A percentile compares a stretch with the other conserved stretches of the same genome.
Evolutionary conservation across 1,140 invertebrate genomes (phyloP).

Genomic region (Zaprionus kolodkinae): DNA sequence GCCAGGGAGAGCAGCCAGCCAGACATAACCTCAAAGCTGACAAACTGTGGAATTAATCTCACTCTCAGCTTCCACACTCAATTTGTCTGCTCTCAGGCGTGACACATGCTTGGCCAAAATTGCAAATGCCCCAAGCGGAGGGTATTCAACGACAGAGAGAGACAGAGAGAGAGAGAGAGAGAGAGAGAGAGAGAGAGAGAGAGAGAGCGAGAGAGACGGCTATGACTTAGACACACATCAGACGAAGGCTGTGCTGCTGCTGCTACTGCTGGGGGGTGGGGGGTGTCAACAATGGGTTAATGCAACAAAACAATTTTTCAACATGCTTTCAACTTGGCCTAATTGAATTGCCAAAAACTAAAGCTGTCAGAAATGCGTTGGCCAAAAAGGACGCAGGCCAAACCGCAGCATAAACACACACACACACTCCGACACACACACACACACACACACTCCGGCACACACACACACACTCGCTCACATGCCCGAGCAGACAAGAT

Average conservation of each 20-base stretch:
- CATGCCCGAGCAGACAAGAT: slow-evolving; percentile 42
- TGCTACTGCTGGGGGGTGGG: no score
- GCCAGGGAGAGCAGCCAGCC: not conserved
- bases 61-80: slow-evolving; percentile 7
- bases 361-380: slow-evolving; percentile 62
- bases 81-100: slow-evolving; percentile 10
- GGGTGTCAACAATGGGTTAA: slow-evolving; percentile 53
- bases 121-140: slow-evolving; percentile 10
- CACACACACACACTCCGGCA: slow-evolving; percentile 4
- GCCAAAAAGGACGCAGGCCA: slow-evolving; percentile 28
- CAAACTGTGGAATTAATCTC: slow-evolving; percentile 11
- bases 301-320: slow-evolving; percentile 63
- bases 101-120: slow-evolving; percentile 2
- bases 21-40: slow-evolving; percentile 12
- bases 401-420: slow-evolving; percentile 26
- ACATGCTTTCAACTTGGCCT: slow-evolving; percentile 61
- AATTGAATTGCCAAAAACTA: slow-evolving; percentile 70
- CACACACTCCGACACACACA: slow-evolving; percentile 5
- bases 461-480: slow-evolving; percentile 7
- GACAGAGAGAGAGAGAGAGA: not conserved
- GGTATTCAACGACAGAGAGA: not conserved
- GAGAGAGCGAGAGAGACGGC: not conserved
- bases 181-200: not conserved
- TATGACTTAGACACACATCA: slow-evolving; percentile 42
- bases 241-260: slow-evolving; percentile 23